phyloP scores from a whole-genome alignment of 2,888 invertebrate species.

The Lycaena phlaeas region DNA sequence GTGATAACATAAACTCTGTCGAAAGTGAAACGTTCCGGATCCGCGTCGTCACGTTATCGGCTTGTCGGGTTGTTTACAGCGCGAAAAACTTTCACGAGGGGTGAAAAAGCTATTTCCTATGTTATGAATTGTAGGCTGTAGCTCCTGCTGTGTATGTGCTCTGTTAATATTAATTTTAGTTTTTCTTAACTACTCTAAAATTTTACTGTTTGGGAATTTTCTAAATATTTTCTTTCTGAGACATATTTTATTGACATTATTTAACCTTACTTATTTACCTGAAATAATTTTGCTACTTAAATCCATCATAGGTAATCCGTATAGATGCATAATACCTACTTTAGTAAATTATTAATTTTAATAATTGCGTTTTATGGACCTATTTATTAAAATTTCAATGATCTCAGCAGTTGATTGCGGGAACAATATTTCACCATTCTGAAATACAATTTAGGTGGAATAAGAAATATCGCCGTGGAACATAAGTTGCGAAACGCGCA shows the following conservation, averaged over 20 bases:
- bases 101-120: conserved; percentile 28
- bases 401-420: background rate
- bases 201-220: background rate
- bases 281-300: too few relatives aligned
- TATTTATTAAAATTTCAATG: background rate
- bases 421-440: background rate
- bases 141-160: too few relatives aligned
- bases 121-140: conserved; percentile 42
- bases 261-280: too few relatives aligned
- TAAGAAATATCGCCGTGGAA: too few relatives aligned
- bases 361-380: too few relatives aligned
- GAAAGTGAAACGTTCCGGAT: conserved; percentile 36
- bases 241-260: background rate
- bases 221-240: background rate
- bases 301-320: too few relatives aligned
- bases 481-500: background rate
- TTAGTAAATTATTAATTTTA: too few relatives aligned
- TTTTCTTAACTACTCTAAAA: too few relatives aligned
- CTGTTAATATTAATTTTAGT: too few relatives aligned
- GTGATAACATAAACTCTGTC: conserved; percentile 16
- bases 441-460: too few relatives aligned
- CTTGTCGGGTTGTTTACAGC: conserved; percentile 33
- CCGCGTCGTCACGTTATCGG: conserved; percentile 33
- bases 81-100: conserved; percentile 14
- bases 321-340: too few relatives aligned